Evolutionary conservation across 1,140 invertebrate species (phyloP).

Genomic region (Saccostrea cuccullata): DNA sequence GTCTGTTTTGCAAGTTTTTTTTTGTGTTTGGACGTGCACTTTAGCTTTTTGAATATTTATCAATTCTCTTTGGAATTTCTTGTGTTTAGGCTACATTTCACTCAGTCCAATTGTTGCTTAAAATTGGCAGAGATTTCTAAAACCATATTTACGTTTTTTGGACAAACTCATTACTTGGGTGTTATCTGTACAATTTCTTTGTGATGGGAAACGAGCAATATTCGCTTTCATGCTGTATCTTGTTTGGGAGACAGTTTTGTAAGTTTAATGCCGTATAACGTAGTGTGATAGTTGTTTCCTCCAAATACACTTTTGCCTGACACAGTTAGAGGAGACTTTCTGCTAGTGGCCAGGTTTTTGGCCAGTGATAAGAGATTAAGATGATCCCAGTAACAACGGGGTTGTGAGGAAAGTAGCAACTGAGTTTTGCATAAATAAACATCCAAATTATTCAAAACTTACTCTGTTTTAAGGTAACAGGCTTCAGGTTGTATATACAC

Average conservation of each 20-base stretch:
- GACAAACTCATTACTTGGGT: conserved; percentile 8
- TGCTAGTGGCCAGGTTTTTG: not conserved
- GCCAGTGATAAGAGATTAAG: not conserved
- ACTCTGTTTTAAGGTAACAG: conserved; percentile 31
- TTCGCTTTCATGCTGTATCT: not conserved
- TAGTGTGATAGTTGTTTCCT: conserved; percentile 21
- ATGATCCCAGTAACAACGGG: not conserved
- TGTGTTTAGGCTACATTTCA: not conserved
- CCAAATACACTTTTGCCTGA: conserved; percentile 1
- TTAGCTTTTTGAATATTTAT: not conserved
- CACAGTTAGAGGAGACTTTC: not conserved
- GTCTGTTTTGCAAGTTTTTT: too few species aligned
- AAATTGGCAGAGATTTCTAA: not conserved
- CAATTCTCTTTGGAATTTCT: not conserved
- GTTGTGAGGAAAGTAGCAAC: not conserved
- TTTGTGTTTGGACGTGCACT: not conserved
- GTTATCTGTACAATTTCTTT: not conserved
- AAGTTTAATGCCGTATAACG: conserved; percentile 17
- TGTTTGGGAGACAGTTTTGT: not conserved
- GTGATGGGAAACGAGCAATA: not conserved
- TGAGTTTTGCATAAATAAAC: conserved; percentile 21
- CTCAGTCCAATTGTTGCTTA: not conserved
- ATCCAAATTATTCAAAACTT: conserved; percentile 29
- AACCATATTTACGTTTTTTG: not conserved
- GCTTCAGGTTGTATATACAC: conserved; percentile 2